These are phyloP conservation scores for Erithacus rubecula DNA, from an alignment of 2,797 vertebrate species.

Conservation along the genomic window DNA sequence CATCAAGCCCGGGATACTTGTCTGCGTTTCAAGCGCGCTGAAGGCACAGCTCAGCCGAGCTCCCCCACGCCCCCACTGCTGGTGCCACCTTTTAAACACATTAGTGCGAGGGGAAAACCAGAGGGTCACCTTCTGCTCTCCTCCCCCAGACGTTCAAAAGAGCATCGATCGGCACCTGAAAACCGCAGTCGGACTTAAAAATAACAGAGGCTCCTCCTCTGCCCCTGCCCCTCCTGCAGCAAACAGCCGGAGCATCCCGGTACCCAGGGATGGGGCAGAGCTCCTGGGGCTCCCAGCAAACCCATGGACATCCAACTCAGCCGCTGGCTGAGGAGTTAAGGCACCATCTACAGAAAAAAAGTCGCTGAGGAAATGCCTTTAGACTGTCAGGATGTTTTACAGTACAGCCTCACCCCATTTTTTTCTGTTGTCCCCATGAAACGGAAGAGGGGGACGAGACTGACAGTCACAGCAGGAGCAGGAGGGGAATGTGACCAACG, in stretches of 20 bases:
- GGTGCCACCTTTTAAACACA: conserved; percentile 34
- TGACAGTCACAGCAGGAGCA: rapidly evolving
- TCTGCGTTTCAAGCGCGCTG: background rate
- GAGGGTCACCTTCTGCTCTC: conserved; percentile 14
- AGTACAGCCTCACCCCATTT: background rate
- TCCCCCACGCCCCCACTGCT: background rate
- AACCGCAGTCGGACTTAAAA: background rate
- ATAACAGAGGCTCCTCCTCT: background rate
- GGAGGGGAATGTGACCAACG: rapidly evolving
- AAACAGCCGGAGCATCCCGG: background rate
- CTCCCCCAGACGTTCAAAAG: background rate
- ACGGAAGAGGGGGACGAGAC: rapidly evolving
- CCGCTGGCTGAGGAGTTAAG: background rate
- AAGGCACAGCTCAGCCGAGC: conserved; percentile 4
- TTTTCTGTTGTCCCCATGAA: background rate
- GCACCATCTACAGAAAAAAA: background rate
- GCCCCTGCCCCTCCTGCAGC: background rate
- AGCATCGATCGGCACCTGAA: background rate
- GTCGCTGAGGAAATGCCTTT: rapidly evolving
- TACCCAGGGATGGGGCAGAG: rapidly evolving
- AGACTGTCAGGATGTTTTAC: background rate
- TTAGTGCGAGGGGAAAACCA: conserved; percentile 10
- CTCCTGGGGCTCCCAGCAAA: background rate
- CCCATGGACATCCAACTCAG: rapidly evolving
- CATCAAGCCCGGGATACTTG: background rate